Conservation (phyloP, 2,888 invertebrate genomes). For the Hanleya hanleyi region DNA sequence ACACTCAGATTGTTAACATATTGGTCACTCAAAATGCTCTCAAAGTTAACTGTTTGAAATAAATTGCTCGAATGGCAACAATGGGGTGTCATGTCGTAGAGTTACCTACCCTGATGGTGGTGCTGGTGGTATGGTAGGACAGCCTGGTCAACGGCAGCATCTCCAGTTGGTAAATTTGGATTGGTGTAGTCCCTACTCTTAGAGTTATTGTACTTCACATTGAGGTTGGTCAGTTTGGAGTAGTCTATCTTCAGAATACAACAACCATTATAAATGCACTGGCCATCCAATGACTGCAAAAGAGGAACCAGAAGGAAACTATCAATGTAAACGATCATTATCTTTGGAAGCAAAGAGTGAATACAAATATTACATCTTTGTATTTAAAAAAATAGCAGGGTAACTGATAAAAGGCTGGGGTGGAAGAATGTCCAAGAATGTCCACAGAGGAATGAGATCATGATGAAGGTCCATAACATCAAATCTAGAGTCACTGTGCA, state of each 20-base stretch:
- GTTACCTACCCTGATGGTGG: background rate
- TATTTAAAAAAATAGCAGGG: no score
- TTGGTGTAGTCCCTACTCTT: slow-evolving; percentile 99
- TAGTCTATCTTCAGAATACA: slow-evolving; percentile 99
- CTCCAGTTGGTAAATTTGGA: slow-evolving; percentile 96
- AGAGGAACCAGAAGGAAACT: slow-evolving; percentile 20
- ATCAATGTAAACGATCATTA: no score
- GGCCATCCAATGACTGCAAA: slow-evolving; percentile 91
- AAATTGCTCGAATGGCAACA: slow-evolving; percentile 68
- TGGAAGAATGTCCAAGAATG: no score
- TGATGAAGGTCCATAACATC: no score
- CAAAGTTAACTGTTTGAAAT: no score
- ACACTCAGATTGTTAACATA: no score
- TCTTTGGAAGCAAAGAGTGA: no score
- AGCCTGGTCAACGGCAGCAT: slow-evolving; percentile 73
- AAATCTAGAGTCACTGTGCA: no score
- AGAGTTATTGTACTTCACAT: slow-evolving; percentile 99
- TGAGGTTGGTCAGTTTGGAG: slow-evolving; percentile 97
- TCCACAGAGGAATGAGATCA: no score
- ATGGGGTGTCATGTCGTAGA: slow-evolving; percentile 76
- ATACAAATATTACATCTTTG: no score
- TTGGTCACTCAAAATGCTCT: no score
- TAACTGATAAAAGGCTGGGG: no score
- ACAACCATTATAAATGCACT: slow-evolving; percentile 99
- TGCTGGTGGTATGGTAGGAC: background rate